Evolutionary conservation across 2,888 invertebrate species (phyloP), one percentile per base, ranked within the genome.

Genomic region (Cosmia pyralina): DNA sequence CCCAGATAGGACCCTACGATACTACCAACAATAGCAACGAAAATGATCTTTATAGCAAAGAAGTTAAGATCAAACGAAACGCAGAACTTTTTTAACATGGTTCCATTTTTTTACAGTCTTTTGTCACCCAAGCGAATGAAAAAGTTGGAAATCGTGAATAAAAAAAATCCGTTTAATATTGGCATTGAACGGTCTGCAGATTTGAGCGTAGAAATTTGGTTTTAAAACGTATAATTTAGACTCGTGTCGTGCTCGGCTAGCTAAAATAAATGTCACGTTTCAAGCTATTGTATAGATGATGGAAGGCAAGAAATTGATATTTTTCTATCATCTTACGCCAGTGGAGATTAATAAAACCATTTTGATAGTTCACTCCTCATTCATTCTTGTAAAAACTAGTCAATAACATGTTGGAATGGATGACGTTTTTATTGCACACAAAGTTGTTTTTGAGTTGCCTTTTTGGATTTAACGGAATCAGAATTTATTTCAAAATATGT

Each of bases 91-190:
- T 87, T 82, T 88, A 77, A 77, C 58, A 84, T 86, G 75, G 75
- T 80, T 77, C 68, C 75, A 73, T 81, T 87, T 92, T 48, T 93
- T 93, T 93, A 90, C 90, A 87, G 86, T 89, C 92, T 92, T 93
- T 94, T 95, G 95, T 94, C 96, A 95, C 94, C 94, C 92, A 93
- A 93, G 88, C 88, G 88, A 87, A 86, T 90, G 92, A 94, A 95
- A 95, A 95, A 94, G 91, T 93, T 93, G 78, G 94, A 95, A 95
- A 95, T 95, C 96, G 96, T 96, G 96, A 87, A 90, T 90, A 94
- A 94, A 94, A 94, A 94, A 78, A 93, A 92, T 83, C 90, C 93
- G 93, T 93, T 93, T 94, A 92, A 93, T 94, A 92, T 94, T 94
- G 94, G 93, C 96, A 96, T 95, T 96, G 95, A 94, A 91, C 90